A percentile compares a stretch with the other conserved stretches of the same genome.
Evolutionary conservation across 2,888 invertebrate species (phyloP).

Genomic region (Chloroclysta siterata): DNA sequence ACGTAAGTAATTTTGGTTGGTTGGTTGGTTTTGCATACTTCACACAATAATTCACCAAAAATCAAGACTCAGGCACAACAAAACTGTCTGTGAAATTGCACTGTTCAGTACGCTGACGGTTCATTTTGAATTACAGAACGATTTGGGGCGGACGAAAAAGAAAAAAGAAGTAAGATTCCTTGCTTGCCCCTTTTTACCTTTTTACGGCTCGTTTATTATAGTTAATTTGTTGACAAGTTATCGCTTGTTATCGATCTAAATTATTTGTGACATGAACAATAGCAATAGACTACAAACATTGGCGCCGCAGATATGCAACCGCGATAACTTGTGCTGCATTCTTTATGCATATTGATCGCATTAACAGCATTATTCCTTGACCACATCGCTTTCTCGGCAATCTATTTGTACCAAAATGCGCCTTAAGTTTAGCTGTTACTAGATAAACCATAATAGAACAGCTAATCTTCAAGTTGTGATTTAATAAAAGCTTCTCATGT

Average conservation of each 20-base stretch:
- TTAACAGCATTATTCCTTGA: conserved; percentile 71
- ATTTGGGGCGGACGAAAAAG: conserved; percentile 98
- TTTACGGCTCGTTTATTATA: conserved; percentile 84
- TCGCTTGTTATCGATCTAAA: conserved; percentile 72
- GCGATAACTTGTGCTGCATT: conserved; percentile 83
- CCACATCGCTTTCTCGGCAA: conserved; percentile 81
- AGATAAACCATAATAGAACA: conserved; percentile 45
- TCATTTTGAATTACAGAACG: conserved; percentile 89
- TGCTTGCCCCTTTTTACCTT: conserved; percentile 84
- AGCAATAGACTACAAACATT: conserved; percentile 60
- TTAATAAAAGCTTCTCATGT: conserved; percentile 70
- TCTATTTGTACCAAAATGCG: conserved; percentile 58
- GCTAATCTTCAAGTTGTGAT: conserved; percentile 69
- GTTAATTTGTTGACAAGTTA: conserved; percentile 76
- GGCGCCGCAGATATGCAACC: conserved; percentile 62
- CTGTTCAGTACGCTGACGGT: conserved; percentile 65
- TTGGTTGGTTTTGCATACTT: conserved; percentile 24
- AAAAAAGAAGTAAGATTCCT: conserved; percentile 98
- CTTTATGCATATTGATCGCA: conserved; percentile 76
- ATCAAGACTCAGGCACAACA: conserved; percentile 41
- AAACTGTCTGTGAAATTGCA: conserved; percentile 30
- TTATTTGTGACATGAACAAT: conserved; percentile 56
- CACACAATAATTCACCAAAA: conserved; percentile 44
- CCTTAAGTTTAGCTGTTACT: conserved; percentile 73
- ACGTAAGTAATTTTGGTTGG: conserved; percentile 30